Base-by-base conservation (phyloP, 2,797 vertebrate species). In the Acanthiza pusilla region DNA sequence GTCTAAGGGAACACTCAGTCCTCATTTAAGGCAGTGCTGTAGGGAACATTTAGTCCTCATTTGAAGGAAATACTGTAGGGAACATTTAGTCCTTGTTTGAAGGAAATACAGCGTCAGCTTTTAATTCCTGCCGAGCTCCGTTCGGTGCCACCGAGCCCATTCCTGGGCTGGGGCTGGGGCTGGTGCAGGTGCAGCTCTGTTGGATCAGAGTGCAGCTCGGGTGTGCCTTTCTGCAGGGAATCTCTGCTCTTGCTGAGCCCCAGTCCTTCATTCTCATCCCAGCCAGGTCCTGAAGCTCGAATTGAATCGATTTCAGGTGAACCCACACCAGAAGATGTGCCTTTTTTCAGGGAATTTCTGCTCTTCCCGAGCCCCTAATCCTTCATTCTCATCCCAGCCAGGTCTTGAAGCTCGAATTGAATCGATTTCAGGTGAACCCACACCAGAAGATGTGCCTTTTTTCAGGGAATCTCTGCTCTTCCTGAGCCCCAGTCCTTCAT, bases 71-170 rank as follows among this genome's bases (percentile, higher is more conserved):
- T 61, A 3, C 45, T 45, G 47, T 23, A 9, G 77, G 43, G 51
- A 53, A 30, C 27, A 11, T 13, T 22, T 30, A 72, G n/a, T 48
- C 55, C 11, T n/a, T 1, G 1, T 67, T 48, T 32, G 50, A 62
- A 89, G 54, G 74, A 53, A 68, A 57, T 81, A 22, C 30, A 60
- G 1, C 9, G 23, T 53, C 23, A 54, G 25, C 16, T 79, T 38
- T 85, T 32, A 34, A 51, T 40, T 71, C 36, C 55, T 20, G 25
- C 7, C 0, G 4, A 17, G 25, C 42, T 85, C 11, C 2, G 1
- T 21, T 67, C 6, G 14, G 19, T 45, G 22, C 48, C 75, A 27
- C 0, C 0, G 0, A 43, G 62, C 34, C 34, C 14, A 2, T 8
- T 51, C 9, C 53, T 40, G 34, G 55, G 32, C 73, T 42, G 4